phyloP scores from a whole-genome alignment of 2,797 vertebrate species.

The Delichon dasypus region DNA sequence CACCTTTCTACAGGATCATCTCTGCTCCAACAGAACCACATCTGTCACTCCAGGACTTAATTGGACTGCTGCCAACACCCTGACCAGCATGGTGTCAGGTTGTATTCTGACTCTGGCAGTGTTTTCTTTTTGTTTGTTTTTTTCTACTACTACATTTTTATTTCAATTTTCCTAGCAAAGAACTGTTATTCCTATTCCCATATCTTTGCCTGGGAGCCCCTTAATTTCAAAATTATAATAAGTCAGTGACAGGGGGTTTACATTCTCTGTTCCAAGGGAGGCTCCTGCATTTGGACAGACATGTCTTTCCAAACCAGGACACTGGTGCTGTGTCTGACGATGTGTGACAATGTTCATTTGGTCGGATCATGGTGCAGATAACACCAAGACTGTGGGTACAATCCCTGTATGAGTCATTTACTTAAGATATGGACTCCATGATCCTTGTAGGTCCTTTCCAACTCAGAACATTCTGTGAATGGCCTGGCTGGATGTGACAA shows the following conservation, averaged over 20 bases:
- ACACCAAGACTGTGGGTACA: neutral
- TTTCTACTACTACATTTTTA: neutral
- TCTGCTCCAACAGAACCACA: neutral
- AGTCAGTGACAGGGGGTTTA: neutral
- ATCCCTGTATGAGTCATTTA: neutral
- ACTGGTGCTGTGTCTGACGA: neutral
- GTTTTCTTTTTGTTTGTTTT: neutral
- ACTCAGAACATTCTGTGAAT: neutral
- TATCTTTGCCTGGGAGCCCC: neutral
- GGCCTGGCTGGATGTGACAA: neutral
- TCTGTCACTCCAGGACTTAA: neutral
- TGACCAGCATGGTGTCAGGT: neutral
- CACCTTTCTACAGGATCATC: neutral
- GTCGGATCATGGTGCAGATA: neutral
- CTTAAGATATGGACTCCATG: neutral
- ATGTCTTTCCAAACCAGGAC: neutral
- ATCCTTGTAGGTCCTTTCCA: neutral
- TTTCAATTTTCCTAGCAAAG: neutral
- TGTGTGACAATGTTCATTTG: neutral
- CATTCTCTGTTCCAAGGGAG: neutral
- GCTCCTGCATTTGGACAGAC: neutral
- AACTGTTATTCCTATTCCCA: neutral
- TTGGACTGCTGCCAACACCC: neutral
- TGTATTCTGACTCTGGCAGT: neutral
- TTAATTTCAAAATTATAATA: neutral